Evolutionary conservation across 2,113 vertebrate genomes (phyloP), one percentile per base, ranked within the genome.

Genomic region (Corydoras sp.): DNA sequence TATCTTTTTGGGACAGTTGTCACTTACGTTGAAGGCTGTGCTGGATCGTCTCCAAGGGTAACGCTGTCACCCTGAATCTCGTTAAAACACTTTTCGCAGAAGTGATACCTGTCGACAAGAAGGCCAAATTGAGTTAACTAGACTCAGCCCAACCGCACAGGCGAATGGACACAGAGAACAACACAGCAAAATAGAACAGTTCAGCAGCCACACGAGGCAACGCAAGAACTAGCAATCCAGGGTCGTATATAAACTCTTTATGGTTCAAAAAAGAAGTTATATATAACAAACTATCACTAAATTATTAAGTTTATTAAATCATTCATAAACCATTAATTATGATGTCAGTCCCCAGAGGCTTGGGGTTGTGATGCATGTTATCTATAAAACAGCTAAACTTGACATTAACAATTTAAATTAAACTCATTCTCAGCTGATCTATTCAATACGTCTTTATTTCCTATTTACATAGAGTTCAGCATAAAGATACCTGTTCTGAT

Each of bases 11-110:
- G 7, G 10, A 9, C 55, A 55, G 49, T 10, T 10, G 29, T 11
- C 66, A 85, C 96, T 93, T 90, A 99, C 96, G 96, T 98, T 85
- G 98, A 96, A 61, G 96, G 93, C 83, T 98, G 96, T 79, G 94
- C 91, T 78, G 97, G 95, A 85, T 99, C 96, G 54, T 98, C 96
- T 83, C 97, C 97, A 85, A 98, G 88, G 71, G 94, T 97, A 83
- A 99, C 94, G 81, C 92, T 97, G 82, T 97, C 93, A 74, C 96
- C 95, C 88, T 98, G 96, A 89, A 98, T 98, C 91, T 99, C 97
- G 88, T 95, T 99, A 89, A 98, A 98, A 91, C 96, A 98, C 90
- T 98, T 99, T 89, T 98, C 96, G 90, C 96, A 98, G 89, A 98
- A 98, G 89, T 98, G 96, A 92, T 99, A 98, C 92, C 97, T 98